phyloP scores from a whole-genome alignment of 1,140 invertebrate genomes.

The Drosophila pallidifrons region DNA sequence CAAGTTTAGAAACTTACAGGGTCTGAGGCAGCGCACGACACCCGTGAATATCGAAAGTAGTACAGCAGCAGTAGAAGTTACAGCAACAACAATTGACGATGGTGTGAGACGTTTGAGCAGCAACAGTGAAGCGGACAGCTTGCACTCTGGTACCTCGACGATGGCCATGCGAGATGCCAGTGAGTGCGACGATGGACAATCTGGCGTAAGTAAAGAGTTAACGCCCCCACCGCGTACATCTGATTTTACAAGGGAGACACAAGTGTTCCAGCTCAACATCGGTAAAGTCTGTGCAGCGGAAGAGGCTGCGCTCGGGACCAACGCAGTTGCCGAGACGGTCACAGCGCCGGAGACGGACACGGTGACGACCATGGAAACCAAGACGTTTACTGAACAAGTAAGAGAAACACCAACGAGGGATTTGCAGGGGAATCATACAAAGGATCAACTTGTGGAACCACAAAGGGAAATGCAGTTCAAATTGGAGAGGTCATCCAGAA shows the following conservation, averaged over 20 bases:
- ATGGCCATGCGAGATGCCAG: slow-evolving; percentile 55
- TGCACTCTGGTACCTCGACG: slow-evolving; percentile 50
- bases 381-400: slow-evolving; percentile 20
- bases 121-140: slow-evolving; percentile 49
- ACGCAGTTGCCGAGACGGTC: background rate
- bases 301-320: background rate
- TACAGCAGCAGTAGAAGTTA: background rate
- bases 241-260: slow-evolving; percentile 50
- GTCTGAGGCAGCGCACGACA: slow-evolving; percentile 27
- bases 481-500: background rate
- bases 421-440: background rate
- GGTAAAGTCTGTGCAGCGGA: background rate
- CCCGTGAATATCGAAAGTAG: background rate
- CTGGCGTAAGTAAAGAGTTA: slow-evolving; percentile 55
- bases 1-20: slow-evolving; percentile 61
- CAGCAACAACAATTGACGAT: background rate
- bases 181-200: slow-evolving; percentile 34
- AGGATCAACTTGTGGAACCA: background rate
- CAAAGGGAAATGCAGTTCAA: background rate
- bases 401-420: background rate
- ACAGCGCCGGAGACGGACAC: background rate
- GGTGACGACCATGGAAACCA: background rate
- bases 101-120: background rate
- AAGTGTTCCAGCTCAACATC: slow-evolving; percentile 52
- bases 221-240: slow-evolving; percentile 28